phyloP scores from a whole-genome alignment of 1,140 invertebrate species.

The Brachionus paranguensis region DNA sequence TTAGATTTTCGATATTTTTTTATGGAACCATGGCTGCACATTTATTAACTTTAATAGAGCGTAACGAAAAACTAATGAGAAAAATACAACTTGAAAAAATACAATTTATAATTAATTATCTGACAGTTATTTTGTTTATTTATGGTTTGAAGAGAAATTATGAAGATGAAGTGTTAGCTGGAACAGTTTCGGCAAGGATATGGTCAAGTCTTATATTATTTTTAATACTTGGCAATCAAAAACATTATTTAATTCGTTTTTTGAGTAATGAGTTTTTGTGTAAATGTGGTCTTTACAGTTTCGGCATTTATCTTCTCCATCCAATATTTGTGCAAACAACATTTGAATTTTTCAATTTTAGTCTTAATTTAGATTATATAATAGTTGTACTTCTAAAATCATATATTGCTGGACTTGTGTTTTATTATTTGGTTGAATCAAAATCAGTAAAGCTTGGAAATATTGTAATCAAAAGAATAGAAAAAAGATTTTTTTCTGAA shows the following conservation, averaged over 20 bases:
- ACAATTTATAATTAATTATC: not conserved
- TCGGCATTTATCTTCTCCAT: constrained; percentile 19
- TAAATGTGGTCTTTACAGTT: constrained; percentile 10
- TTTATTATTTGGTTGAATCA: not conserved
- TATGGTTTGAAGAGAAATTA: not conserved
- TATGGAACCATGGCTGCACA: not conserved
- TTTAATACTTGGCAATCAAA: not conserved
- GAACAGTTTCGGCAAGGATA: not conserved
- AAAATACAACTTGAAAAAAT: not conserved
- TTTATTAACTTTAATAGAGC: not conserved
- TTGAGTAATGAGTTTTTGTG: not conserved
- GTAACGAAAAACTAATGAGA: not conserved
- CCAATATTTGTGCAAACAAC: constrained; percentile 31
- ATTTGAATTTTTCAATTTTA: not conserved
- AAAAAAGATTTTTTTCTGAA: not conserved
- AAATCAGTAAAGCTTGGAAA: not conserved
- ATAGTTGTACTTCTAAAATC: not conserved
- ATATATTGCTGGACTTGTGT: not conserved
- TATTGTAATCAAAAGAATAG: not conserved
- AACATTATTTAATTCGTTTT: not conserved
- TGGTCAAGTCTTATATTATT: not conserved
- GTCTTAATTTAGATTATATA: not conserved
- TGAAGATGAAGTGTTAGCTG: not conserved
- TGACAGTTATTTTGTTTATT: not conserved
- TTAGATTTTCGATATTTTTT: constrained; percentile 11